Conservation (phyloP, 2,888 invertebrate genomes). For the Lymantria monacha region DNA sequence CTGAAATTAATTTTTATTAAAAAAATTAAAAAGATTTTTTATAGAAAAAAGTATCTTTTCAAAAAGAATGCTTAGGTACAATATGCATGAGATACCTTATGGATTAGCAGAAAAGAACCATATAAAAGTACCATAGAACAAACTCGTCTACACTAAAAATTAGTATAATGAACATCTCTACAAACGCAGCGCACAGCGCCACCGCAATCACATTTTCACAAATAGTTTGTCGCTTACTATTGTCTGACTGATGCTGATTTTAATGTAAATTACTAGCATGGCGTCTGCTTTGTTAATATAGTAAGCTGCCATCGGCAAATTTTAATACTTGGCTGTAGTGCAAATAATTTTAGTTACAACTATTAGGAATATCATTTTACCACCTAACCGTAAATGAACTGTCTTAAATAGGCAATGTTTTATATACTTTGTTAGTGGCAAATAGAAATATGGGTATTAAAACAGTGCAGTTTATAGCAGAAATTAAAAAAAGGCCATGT, state of each 20-base stretch:
- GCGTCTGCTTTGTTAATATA: background rate
- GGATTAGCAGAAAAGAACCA: too few species aligned
- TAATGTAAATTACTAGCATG: background rate
- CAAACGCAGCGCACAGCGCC: background rate
- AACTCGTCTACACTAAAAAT: too few species aligned
- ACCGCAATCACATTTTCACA: background rate
- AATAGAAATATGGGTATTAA: conserved; percentile 7
- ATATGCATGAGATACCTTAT: too few species aligned
- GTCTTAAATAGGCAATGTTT: background rate
- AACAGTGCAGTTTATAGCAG: conserved; percentile 11
- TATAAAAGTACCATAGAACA: too few species aligned
- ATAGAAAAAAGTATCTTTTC: too few species aligned
- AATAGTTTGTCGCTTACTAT: conserved; percentile 14
- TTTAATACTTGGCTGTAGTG: background rate
- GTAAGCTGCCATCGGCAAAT: background rate
- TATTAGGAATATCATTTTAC: too few species aligned
- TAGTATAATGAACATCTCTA: too few species aligned
- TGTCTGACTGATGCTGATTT: conserved; percentile 1
- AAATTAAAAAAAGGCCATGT: conserved; percentile 14
- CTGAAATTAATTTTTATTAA: too few species aligned
- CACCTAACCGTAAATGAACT: too few species aligned
- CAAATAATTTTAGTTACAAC: too few species aligned
- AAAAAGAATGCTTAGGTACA: too few species aligned
- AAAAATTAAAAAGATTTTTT: too few species aligned
- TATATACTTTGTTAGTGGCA: background rate